phyloP scores from a whole-genome alignment of 2,888 invertebrate genomes.

The Criorhina ranunculi region DNA sequence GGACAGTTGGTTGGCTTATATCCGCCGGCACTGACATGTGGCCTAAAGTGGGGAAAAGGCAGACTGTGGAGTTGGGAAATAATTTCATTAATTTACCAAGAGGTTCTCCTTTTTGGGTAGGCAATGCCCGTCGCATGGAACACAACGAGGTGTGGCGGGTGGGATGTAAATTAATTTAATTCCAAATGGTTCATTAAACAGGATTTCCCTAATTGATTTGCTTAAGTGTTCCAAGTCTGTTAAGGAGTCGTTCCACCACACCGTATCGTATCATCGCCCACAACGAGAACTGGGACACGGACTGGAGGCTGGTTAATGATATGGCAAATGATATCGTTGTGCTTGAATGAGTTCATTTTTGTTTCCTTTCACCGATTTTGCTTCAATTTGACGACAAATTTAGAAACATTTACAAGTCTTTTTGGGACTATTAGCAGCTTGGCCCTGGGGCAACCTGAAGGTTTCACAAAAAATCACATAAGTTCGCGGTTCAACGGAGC shows the following conservation, averaged over 20 bases:
- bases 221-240: conserved; percentile 60
- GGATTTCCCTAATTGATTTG: conserved; percentile 63
- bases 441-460: background rate
- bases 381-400: conserved; percentile 19
- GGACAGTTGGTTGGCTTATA: conserved; percentile 34
- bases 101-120: background rate
- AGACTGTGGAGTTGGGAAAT: conserved; percentile 31
- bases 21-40: conserved; percentile 38
- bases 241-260: conserved; percentile 42
- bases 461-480: background rate
- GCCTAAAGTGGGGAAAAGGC: background rate
- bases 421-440: background rate
- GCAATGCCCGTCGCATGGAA: background rate
- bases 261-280: background rate
- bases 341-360: conserved; percentile 13
- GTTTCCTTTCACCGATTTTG: background rate
- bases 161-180: conserved; percentile 61
- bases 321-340: conserved; percentile 44
- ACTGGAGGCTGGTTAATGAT: conserved; percentile 37
- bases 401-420: conserved; percentile 35
- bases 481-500: background rate
- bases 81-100: conserved; percentile 53
- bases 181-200: conserved; percentile 61
- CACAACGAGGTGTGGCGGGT: conserved; percentile 6
- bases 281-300: too few species aligned